These are phyloP conservation scores for Temnothorax unifasciatus DNA, from an alignment of 2,888 invertebrate species.

Conservation along the genomic window DNA sequence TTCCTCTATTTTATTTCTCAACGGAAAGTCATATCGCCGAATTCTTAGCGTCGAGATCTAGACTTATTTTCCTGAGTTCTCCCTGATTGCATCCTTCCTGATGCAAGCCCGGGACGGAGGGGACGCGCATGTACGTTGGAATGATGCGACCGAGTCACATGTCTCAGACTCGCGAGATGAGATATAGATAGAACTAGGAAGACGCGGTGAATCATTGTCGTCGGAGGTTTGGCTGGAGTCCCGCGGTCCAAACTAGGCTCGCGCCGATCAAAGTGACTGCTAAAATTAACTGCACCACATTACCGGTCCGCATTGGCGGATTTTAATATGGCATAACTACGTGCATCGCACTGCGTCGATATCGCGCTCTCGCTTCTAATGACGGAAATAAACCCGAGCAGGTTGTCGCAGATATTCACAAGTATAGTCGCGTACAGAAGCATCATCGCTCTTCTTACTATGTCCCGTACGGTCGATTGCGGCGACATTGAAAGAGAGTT, in stretches of 20 bases:
- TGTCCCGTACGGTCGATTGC: background rate
- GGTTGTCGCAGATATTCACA: background rate
- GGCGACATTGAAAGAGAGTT: background rate
- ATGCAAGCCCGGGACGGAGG: background rate
- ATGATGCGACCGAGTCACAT: conserved; percentile 74
- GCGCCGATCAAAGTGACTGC: conserved; percentile 81
- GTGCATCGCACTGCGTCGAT: background rate
- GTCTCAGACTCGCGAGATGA: conserved; percentile 67
- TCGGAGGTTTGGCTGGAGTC: conserved; percentile 81
- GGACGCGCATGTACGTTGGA: conserved; percentile 45
- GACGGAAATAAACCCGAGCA: background rate
- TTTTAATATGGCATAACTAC: conserved; percentile 46
- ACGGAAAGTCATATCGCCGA: background rate
- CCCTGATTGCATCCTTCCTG: background rate
- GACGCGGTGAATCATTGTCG: conserved; percentile 82
- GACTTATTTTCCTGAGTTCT: background rate
- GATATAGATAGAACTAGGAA: conserved; percentile 83
- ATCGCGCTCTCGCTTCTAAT: background rate
- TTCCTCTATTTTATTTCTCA: background rate
- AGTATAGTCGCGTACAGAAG: background rate
- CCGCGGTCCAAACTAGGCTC: conserved; percentile 83
- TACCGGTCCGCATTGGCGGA: conserved; percentile 66
- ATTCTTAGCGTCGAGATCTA: background rate
- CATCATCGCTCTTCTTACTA: background rate
- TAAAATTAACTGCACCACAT: conserved; percentile 79